A percentile compares a stretch with the other conserved stretches of the same genome.
These are phyloP conservation scores for Ormyrus nitidulus DNA, from an alignment of 2,888 invertebrate genomes.

Conservation along the genomic window DNA sequence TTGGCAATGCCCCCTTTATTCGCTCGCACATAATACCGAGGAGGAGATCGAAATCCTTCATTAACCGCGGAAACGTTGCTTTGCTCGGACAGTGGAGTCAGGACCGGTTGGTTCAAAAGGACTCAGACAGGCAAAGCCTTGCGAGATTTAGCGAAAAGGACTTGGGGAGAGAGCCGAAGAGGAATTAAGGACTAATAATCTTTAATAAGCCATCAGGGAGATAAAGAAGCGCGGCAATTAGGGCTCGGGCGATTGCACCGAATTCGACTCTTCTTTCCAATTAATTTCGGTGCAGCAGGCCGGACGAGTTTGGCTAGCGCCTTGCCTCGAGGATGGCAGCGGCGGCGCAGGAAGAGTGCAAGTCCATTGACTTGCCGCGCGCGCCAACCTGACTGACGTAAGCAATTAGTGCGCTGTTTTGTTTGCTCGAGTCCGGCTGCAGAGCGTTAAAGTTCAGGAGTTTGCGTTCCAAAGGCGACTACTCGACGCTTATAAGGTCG, in stretches of 20 bases:
- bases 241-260: slow-evolving; percentile 61
- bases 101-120: background rate
- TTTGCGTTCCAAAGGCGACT: slow-evolving; percentile 58
- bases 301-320: slow-evolving; percentile 16
- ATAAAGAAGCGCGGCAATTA: slow-evolving; percentile 54
- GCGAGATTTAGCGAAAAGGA: background rate
- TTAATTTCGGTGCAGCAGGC: slow-evolving; percentile 44
- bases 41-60: slow-evolving; percentile 18
- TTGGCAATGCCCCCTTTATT: too few relatives aligned
- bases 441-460: slow-evolving; percentile 61
- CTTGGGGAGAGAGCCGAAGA: background rate
- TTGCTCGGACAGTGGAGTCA: too few relatives aligned
- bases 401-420: slow-evolving; percentile 65
- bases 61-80: background rate
- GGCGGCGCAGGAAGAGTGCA: background rate
- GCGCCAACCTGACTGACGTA: slow-evolving; percentile 59
- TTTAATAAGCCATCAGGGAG: slow-evolving; percentile 54
- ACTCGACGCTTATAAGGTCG: slow-evolving; percentile 51
- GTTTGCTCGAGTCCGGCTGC: slow-evolving; percentile 60
- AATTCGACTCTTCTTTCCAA: slow-evolving; percentile 45
- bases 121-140: background rate
- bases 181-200: slow-evolving; percentile 50
- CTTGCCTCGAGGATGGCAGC: background rate
- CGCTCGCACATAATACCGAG: background rate
- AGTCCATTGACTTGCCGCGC: slow-evolving; percentile 60